Conservation (phyloP, 1,140 invertebrate genomes). For the Metopolophium dirhodum region DNA sequence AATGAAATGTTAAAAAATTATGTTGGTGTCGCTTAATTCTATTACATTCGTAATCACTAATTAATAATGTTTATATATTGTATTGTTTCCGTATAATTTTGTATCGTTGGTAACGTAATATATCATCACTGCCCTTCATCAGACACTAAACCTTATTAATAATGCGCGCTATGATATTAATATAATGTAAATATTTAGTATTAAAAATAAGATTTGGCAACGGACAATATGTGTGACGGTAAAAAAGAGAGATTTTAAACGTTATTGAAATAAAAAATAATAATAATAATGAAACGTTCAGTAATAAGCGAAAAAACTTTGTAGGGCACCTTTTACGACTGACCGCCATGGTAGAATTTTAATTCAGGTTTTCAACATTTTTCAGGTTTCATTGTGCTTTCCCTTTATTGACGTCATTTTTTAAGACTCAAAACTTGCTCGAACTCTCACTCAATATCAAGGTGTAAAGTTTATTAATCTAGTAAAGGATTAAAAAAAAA, state of each 20-base stretch:
- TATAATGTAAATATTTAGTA: not conserved
- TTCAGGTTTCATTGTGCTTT: slow-evolving; percentile 39
- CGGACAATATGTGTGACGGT: not conserved
- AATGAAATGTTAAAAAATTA: not conserved
- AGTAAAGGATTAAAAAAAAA: not conserved
- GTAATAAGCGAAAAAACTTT: not conserved
- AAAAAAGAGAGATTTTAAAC: slow-evolving; percentile 29
- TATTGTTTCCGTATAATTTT: not conserved
- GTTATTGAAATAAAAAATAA: not conserved
- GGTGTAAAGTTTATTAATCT: not conserved
- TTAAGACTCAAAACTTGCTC: slow-evolving; percentile 28
- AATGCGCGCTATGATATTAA: not conserved
- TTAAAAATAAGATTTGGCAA: slow-evolving; percentile 17
- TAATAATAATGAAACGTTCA: not conserved
- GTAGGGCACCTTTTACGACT: slow-evolving; percentile 37
- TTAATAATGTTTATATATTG: not conserved
- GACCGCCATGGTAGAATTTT: not conserved
- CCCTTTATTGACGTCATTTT: slow-evolving; percentile 35
- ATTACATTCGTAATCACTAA: not conserved
- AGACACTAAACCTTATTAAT: not conserved
- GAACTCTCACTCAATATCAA: not conserved
- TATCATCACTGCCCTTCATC: too few species aligned
- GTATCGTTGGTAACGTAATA: not conserved
- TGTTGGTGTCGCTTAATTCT: not conserved
- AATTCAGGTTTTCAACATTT: slow-evolving; percentile 34